These are phyloP conservation scores for Chrysaora quinquecirrha DNA, from an alignment of 30 jellyfish, hydroid and myxozoan genomes.

Conservation along the genomic window DNA sequence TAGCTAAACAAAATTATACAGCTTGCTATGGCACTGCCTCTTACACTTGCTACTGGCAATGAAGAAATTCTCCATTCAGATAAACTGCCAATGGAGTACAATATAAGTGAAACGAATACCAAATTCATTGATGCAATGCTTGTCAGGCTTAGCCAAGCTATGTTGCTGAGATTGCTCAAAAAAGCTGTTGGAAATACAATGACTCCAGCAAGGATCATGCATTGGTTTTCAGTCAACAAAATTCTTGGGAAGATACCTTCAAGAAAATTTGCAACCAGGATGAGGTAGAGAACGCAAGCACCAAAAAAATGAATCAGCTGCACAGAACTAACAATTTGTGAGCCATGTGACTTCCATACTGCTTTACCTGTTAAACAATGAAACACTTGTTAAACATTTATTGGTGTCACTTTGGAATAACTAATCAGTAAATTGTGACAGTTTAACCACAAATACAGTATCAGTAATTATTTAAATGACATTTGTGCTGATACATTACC, in stretches of 20 bases:
- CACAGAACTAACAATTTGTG: conserved; percentile 66
- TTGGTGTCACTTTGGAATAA: no score
- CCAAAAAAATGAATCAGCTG: conserved; percentile 83
- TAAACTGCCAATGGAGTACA: conserved; percentile 37
- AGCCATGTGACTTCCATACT: conserved; percentile 77
- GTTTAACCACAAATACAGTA: no score
- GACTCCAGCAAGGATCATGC: conserved; percentile 78
- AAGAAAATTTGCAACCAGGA: conserved; percentile 68
- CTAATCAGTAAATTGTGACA: no score
- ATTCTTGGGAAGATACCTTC: conserved; percentile 62
- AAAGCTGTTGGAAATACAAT: conserved; percentile 79
- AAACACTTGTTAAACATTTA: no score
- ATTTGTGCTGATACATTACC: no score
- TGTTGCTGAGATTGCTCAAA: conserved; percentile 69
- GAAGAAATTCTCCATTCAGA: conserved; percentile 60
- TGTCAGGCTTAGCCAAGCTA: conserved; percentile 83
- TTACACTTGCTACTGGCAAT: conserved; percentile 52
- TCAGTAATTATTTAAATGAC: no score
- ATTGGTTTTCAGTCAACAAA: conserved; percentile 38
- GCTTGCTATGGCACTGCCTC: conserved; percentile 70
- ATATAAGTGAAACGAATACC: conserved; percentile 49
- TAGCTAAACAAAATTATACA: conserved; percentile 84
- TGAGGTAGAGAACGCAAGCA: conserved; percentile 78
- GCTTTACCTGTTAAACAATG: conserved; percentile 49
- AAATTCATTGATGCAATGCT: conserved; percentile 67